Evolutionary conservation across 2,888 invertebrate genomes (phyloP).

Genomic region (Platycheirus rosarum): DNA sequence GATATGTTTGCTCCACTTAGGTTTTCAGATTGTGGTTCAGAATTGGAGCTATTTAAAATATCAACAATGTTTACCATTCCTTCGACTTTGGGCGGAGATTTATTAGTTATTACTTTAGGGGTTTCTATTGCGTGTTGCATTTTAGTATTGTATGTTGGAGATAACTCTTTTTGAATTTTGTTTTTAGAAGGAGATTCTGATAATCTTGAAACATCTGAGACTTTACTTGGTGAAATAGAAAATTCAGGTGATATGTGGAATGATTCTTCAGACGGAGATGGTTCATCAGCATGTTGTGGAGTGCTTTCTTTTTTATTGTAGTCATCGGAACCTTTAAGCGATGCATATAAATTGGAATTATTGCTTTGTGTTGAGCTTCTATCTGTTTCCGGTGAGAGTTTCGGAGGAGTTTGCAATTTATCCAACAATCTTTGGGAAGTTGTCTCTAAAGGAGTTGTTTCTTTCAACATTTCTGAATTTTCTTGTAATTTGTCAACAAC

Average conservation of each 20-base stretch:
- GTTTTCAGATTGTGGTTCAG: not conserved
- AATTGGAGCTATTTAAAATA: conserved; percentile 6
- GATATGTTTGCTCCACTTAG: not conserved
- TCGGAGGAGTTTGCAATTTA: not conserved
- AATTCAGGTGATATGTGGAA: not conserved
- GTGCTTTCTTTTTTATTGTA: not conserved
- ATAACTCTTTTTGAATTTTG: not conserved
- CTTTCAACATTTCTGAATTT: not conserved
- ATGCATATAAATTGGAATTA: not conserved
- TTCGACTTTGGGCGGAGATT: not conserved
- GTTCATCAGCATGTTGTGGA: not conserved
- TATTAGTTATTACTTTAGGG: not conserved
- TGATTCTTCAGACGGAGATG: not conserved
- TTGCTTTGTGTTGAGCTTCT: not conserved
- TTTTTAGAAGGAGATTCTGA: not conserved
- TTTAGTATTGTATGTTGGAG: not conserved
- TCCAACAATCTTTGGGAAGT: no score
- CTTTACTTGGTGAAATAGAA: not conserved
- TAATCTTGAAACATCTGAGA: not conserved
- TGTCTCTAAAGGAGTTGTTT: not conserved
- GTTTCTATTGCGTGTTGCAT: conserved; percentile 1
- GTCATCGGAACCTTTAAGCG: not conserved
- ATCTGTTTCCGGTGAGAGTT: not conserved
- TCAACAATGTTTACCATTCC: conserved; percentile 26
- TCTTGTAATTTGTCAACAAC: no score